phyloP scores from a whole-genome alignment of 2,113 vertebrate genomes.

The Penelope pileata region DNA sequence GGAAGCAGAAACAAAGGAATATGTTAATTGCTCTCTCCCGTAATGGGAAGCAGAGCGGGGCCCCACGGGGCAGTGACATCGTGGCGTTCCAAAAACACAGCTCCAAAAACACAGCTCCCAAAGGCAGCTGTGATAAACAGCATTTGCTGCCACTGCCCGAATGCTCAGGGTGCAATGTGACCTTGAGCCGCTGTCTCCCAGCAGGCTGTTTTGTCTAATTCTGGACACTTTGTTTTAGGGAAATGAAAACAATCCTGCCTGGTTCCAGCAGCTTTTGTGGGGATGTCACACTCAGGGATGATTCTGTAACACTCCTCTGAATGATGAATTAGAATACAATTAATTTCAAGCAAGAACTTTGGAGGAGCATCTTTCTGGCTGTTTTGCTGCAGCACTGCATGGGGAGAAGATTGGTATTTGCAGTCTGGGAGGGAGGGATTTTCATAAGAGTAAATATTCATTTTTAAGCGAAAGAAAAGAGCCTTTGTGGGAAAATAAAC shows the following conservation, averaged over 20 bases:
- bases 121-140: neutral
- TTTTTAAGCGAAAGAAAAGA: neutral
- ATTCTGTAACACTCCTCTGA: fast-evolving
- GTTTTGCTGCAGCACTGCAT: neutral
- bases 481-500: neutral
- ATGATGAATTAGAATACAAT: fast-evolving
- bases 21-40: neutral
- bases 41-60: fast-evolving
- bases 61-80: neutral
- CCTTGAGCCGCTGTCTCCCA: neutral
- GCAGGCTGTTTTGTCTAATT: constrained; percentile 19
- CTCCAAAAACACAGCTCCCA: too few species aligned
- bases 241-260: neutral
- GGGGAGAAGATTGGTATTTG: neutral
- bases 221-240: neutral
- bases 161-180: neutral
- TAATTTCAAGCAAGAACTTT: fast-evolving
- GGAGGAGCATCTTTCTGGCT: neutral
- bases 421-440: neutral
- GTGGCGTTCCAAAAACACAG: too few species aligned
- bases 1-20: neutral
- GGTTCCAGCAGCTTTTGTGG: neutral
- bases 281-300: neutral
- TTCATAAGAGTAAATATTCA: neutral
- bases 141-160: neutral